Percentiles rank a stretch among this genome's conserved stretches.
Evolutionary conservation across 1,140 invertebrate species (phyloP).

Genomic region (Triops longicaudatus): DNA sequence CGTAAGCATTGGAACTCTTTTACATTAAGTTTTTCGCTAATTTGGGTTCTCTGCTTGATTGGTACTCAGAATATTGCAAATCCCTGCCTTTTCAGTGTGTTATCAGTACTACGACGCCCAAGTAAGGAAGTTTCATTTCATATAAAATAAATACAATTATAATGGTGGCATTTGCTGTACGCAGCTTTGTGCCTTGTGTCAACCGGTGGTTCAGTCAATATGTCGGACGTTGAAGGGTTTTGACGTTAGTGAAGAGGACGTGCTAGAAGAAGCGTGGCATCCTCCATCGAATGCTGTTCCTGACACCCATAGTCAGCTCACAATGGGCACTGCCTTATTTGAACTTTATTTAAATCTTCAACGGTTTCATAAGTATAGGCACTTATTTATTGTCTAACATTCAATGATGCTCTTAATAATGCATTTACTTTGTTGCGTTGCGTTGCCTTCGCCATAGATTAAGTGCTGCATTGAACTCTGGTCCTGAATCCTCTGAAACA

Average conservation of each 20-base stretch:
- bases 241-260: constrained; percentile 41
- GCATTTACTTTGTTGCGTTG: not conserved
- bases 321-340: constrained; percentile 76
- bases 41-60: not conserved
- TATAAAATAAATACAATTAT: too few relatives aligned
- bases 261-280: constrained; percentile 34
- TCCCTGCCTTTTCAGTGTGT: constrained; percentile 19
- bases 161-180: constrained; percentile 24
- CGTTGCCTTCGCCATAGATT: constrained; percentile 9
- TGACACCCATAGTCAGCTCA: constrained; percentile 36
- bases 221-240: constrained; percentile 62
- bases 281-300: constrained; percentile 43
- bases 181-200: constrained; percentile 55
- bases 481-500: not conserved
- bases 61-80: not conserved
- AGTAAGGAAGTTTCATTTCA: not conserved
- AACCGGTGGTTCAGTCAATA: constrained; percentile 58
- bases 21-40: not conserved
- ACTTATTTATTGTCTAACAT: not conserved
- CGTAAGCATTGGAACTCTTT: not conserved
- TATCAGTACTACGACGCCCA: constrained; percentile 26
- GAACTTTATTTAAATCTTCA: constrained; percentile 82
- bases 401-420: not conserved
- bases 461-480: not conserved
- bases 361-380: constrained; percentile 60